Evolutionary conservation across 2,797 vertebrate species (phyloP), one percentile per base, ranked within the genome.

Genomic region (Myotis daubentonii): DNA sequence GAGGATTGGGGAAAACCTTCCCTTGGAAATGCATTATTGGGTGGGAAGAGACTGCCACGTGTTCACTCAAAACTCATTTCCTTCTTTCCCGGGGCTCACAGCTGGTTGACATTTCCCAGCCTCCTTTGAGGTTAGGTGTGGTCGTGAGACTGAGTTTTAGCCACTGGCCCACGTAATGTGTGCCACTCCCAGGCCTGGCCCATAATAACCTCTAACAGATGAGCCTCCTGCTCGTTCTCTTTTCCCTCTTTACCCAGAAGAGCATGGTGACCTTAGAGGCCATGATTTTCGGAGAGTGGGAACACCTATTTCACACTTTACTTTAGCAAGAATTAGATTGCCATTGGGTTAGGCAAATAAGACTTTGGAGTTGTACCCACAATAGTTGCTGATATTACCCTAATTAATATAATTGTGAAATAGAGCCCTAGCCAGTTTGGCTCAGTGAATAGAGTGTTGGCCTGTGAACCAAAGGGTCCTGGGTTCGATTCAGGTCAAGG

Each of bases 341-440:
- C 49, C 23, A 6, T 28, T 49, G 41, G 79, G 22, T 80, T 83
- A 81, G 47, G 76, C 68, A 81, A 94, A 89, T 71, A 82, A 93
- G 55, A 94, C 62, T 89, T 92, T 44, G 8, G 30, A 33, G 36
- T 70, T 95, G 72, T 88, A 83, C 74, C 62, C 62, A 71, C 66
- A 89, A 84, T 33, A 78, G 74, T 78, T 84, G 66, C 44, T 93
- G 78, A 80, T 66, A 13, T 89, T 93, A 80, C 51, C 74, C 30
- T 79, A 88, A 84, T 92, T 95, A 92, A 94, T 88, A 75, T 86
- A 94, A 95, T 81, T 68, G 66, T 80, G 25, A 96, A 94, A 91
- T 91, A 90, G 68, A 87, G 28, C 60, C 57, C 25, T 62, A 30
- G 28, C 12, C 13, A 5, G 60, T 62, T 62, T 62, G 60, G 60